Base-by-base conservation (phyloP, 2,113 vertebrate species). In the Corydoras maculifer region DNA sequence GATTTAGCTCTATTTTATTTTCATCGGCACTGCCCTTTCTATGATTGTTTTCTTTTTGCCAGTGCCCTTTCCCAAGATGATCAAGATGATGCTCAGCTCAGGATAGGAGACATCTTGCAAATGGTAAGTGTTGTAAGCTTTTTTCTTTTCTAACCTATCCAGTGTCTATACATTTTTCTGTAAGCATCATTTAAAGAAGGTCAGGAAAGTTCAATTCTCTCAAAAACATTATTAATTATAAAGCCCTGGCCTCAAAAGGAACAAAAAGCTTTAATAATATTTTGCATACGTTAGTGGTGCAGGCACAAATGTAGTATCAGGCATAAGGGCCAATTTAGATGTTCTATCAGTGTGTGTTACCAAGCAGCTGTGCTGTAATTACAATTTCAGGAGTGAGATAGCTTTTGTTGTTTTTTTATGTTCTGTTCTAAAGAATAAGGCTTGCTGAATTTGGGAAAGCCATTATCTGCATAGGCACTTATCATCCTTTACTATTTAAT, bases 61-160 rank as follows among this genome's bases (percentile, higher is more conserved):
- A 99, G 97, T 79, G 92, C 89, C 60, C 92, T 99, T 85, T 97
- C 96, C 83, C 96, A 94, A 78, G 96, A 98, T 62, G 97, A 99
- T 79, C 93, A 93, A 79, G 96, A 99, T 12, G 97, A 99, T 63
- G 88, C 88, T 43, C 94, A 97, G 78, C 85, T 98, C 77, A 93
- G 91, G 83, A 92, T 97, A 81, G 95, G 96, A 75, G 94, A 95
- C 77, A 94, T 99, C 18, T 83, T 94, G 79, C 93, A 96, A 79
- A 90, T 93, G 93, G 97, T 97, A 79, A 92, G 91, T 2, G 8
- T 31, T 25, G 18, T 25, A 25, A 25, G 18, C 18, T 1, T 25
- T 25, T 25, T 2, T 25, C 18, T 25, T 25, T 25, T 25, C 18
- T 2, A 25, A 25, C 18, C 18, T 25, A 25, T 25, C 18, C 18